These are phyloP conservation scores for Ibidorhyncha struthersii DNA, from an alignment of 2,113 vertebrate genomes.

Conservation along the genomic window DNA sequence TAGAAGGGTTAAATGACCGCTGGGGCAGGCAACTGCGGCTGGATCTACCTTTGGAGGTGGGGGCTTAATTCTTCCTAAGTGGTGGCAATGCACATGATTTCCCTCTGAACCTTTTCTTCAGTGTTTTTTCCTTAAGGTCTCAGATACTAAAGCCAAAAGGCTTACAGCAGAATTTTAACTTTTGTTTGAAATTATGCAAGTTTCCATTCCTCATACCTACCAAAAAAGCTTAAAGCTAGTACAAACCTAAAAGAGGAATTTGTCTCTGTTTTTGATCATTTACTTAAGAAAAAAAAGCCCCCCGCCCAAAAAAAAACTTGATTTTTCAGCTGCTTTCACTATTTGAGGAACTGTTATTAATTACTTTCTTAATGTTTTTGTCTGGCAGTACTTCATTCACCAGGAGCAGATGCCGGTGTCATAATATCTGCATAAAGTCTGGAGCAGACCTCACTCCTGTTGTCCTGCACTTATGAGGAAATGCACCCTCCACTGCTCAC, in stretches of 20 bases:
- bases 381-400: background rate
- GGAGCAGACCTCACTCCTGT: background rate
- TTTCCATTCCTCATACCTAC: background rate
- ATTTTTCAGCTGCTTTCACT: background rate
- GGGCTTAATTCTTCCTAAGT: background rate
- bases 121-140: background rate
- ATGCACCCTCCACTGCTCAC: background rate
- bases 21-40: background rate
- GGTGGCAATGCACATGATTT: background rate
- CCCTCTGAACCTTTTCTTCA: background rate
- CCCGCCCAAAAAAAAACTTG: background rate
- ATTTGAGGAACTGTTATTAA: background rate
- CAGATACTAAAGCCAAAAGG: background rate
- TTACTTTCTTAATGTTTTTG: background rate
- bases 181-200: background rate
- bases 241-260: background rate
- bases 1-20: background rate
- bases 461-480: background rate
- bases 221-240: background rate
- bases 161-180: background rate
- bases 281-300: background rate
- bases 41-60: background rate
- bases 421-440: background rate
- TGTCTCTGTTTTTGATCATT: background rate
- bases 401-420: background rate